Evolutionary conservation across 35 echinoderm and acorn worm species (phyloP).

Genomic region (Eucidaris tribuloides): DNA sequence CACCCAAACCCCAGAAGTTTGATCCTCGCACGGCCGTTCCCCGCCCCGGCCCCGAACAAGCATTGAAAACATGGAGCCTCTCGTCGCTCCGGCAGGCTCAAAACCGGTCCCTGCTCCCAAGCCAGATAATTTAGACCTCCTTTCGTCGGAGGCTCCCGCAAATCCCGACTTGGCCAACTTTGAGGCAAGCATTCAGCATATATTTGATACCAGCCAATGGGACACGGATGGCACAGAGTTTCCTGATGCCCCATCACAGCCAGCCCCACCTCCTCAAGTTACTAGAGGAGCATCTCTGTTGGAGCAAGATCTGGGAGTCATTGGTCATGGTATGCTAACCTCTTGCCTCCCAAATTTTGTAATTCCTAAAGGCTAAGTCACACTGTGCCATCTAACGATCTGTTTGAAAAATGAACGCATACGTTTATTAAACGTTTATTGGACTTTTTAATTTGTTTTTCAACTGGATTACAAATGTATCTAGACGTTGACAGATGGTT

Average conservation of each 20-base stretch:
- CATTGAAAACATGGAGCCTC: not conserved
- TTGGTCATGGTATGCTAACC: constrained; percentile 53
- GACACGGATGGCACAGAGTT: constrained; percentile 42
- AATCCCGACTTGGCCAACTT: constrained; percentile 57
- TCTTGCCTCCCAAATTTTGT: too few species aligned
- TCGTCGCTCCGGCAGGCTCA: not conserved
- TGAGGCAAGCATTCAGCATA: constrained; percentile 79
- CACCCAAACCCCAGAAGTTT: constrained; percentile 68
- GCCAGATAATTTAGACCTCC: not conserved
- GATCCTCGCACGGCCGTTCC: constrained; percentile 72
- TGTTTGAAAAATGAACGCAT: too few species aligned
- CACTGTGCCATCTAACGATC: too few species aligned
- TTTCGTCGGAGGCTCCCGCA: not conserved
- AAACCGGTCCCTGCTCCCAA: not conserved
- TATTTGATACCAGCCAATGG: constrained; percentile 68
- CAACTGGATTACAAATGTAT: too few species aligned
- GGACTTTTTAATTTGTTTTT: too few species aligned
- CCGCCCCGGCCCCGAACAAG: constrained; percentile 45
- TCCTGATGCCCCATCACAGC: constrained; percentile 10
- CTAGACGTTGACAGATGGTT: too few species aligned
- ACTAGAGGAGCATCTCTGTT: constrained; percentile 42
- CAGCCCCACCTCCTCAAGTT: not conserved
- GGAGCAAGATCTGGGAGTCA: constrained; percentile 56
- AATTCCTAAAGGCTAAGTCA: too few species aligned
- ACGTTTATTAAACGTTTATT: too few species aligned